These are phyloP conservation scores for Argyra leucocephala DNA, from an alignment of 2,888 invertebrate species.

Conservation along the genomic window DNA sequence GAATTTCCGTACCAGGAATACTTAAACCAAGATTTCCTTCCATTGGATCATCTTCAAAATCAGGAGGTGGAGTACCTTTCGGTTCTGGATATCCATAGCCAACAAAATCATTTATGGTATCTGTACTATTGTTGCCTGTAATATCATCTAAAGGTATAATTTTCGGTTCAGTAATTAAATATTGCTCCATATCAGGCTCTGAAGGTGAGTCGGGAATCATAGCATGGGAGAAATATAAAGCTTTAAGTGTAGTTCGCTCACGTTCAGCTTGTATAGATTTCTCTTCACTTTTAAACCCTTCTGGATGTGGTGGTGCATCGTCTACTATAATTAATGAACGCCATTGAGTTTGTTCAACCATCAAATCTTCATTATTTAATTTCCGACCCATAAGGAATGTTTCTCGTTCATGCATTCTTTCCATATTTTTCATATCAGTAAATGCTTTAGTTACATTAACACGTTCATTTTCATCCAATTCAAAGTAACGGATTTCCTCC, in stretches of 20 bases:
- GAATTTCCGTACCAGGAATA: constrained; percentile 22
- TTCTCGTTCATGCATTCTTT: constrained; percentile 75
- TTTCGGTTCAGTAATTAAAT: constrained; percentile 65
- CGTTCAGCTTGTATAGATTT: constrained; percentile 77
- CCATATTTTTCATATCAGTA: constrained; percentile 83
- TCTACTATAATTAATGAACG: constrained; percentile 60
- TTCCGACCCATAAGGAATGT: constrained; percentile 70
- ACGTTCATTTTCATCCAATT: constrained; percentile 90
- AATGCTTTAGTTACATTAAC: constrained; percentile 89
- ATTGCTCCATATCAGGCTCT: constrained; percentile 79
- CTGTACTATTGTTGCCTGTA: constrained; percentile 59
- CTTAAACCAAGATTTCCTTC: constrained; percentile 17
- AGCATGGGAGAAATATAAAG: constrained; percentile 68
- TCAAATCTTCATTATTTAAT: constrained; percentile 63
- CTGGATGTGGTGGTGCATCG: constrained; percentile 54
- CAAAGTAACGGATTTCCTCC: constrained; percentile 79
- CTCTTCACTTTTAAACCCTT: constrained; percentile 75
- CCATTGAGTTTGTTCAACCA: constrained; percentile 78
- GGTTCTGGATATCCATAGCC: constrained; percentile 77
- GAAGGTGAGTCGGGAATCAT: constrained; percentile 78
- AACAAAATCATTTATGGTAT: constrained; percentile 68
- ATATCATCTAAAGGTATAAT: constrained; percentile 83
- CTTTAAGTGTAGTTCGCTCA: constrained; percentile 73
- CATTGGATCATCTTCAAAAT: constrained; percentile 25
- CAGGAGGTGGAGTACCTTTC: constrained; percentile 53